Evolutionary conservation across 2,113 vertebrate species (phyloP), one percentile per base, ranked within the genome.

Genomic region (Accipiter virgatus): DNA sequence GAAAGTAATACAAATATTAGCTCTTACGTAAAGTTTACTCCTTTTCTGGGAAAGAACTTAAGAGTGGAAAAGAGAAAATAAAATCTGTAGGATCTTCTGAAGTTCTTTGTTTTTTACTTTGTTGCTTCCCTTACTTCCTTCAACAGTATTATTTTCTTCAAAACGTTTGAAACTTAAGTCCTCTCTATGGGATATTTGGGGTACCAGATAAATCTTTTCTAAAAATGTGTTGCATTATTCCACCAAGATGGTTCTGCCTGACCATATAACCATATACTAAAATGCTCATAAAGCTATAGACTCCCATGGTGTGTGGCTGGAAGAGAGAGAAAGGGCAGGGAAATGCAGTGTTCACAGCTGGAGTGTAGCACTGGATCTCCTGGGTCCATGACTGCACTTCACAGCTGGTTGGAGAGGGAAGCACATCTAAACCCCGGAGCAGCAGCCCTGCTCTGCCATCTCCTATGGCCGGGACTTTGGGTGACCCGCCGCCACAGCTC

Each of bases 381-480:
- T 6, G 48, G 32, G 4, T 17, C 23, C 1, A 0, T 21, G 53
- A 3, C n/a, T 68, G 43, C 21, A 1, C 4, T 47, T 25, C 8
- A 3, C 1, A 2, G 15, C 13, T 7, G 4, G 3, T 2, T 32
- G 81, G 36, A 58, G 47, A 71, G 3, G 4, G 16, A 48, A 55
- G 48, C 2, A 6, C 4, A 3, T 8, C 6, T 15, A 8, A 63
- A 50, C 13, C 45, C 23, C 13, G 0, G 26, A 23, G 34, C 77
- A 92, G 53, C 50, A 40, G 34, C 55, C 45, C 75, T 66, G 84
- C 75, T 67, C 52, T 68, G 63, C 47, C 27, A 11, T 7, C 45
- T 61, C 29, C 61, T 13, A 0, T 2, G 29, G n/a, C 27, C 0
- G 2, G n/a, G 6, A 15, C 5, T 13, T 36, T 4, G 7, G 29